Evolutionary conservation across 2,888 invertebrate genomes (phyloP).

Genomic region (Drosophila hamatofila): DNA sequence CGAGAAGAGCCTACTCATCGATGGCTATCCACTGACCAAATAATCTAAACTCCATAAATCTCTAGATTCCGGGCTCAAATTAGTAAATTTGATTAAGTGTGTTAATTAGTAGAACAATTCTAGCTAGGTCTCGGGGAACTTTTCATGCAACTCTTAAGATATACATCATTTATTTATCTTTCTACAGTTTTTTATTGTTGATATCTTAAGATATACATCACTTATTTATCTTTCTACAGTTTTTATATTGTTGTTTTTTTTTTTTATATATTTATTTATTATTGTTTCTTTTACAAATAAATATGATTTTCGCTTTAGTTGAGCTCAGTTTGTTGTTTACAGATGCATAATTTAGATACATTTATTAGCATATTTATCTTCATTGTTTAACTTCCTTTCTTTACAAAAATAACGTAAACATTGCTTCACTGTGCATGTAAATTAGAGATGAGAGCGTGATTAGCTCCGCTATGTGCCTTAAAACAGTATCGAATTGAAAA

Average conservation of each 20-base stretch:
- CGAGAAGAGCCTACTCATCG: slow-evolving; percentile 86
- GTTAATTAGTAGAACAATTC: background rate
- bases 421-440: slow-evolving; percentile 28
- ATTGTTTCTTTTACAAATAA: slow-evolving; percentile 15
- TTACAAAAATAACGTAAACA: slow-evolving; percentile 8
- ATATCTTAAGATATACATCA: slow-evolving; percentile 9
- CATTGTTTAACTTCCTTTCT: background rate
- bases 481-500: background rate
- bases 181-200: slow-evolving; percentile 1
- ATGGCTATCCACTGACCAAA: slow-evolving; percentile 66
- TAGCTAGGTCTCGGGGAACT: background rate
- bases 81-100: background rate
- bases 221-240: slow-evolving; percentile 1
- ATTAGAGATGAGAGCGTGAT: slow-evolving; percentile 17
- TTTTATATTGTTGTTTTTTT: background rate
- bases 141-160: background rate
- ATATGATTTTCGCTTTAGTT: slow-evolving; percentile 13
- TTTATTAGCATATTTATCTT: background rate
- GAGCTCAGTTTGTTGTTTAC: slow-evolving; percentile 22
- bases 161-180: slow-evolving; percentile 9
- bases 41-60: slow-evolving; percentile 9
- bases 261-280: slow-evolving; percentile 23
- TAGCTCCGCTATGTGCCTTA: slow-evolving; percentile 39
- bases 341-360: slow-evolving; percentile 7
- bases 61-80: slow-evolving; percentile 7